Conservation (phyloP, 2,113 vertebrate species). For the Crocuta crocuta region DNA sequence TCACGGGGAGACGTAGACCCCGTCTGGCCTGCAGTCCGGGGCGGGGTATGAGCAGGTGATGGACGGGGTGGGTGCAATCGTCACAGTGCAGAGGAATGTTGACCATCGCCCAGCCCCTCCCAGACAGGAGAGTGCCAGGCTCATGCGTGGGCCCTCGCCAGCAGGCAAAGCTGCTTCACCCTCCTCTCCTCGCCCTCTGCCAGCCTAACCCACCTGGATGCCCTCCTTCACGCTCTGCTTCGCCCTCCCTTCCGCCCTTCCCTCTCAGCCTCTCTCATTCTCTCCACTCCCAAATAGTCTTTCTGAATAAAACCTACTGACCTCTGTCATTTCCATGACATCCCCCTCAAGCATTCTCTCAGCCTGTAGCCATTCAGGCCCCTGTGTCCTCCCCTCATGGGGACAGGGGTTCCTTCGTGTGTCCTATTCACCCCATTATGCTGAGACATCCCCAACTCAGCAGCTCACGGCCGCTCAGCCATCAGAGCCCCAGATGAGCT, state of each 20-base stretch:
- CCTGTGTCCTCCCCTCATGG: neutral
- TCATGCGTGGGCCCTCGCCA: neutral
- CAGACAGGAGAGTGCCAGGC: neutral
- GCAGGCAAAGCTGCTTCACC: neutral
- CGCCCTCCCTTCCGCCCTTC: no score
- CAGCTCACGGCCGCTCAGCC: neutral
- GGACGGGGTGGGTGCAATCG: neutral
- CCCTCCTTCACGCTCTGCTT: neutral
- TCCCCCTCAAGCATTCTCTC: neutral
- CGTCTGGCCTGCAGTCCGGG: neutral
- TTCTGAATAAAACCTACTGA: slow-evolving; percentile 19
- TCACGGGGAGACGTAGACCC: neutral
- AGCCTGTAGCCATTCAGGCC: neutral
- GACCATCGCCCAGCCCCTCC: neutral
- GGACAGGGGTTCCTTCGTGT: neutral
- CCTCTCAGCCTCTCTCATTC: neutral
- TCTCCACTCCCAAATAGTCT: neutral
- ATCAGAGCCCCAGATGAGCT: neutral
- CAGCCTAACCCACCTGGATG: neutral
- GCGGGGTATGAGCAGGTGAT: neutral
- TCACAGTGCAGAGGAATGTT: no score
- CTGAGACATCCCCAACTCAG: neutral
- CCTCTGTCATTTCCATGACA: neutral
- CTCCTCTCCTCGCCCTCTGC: neutral
- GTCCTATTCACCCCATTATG: neutral